Base-by-base conservation (phyloP, 2,113 vertebrate genomes). In the Seriola quinqueradiata region DNA sequence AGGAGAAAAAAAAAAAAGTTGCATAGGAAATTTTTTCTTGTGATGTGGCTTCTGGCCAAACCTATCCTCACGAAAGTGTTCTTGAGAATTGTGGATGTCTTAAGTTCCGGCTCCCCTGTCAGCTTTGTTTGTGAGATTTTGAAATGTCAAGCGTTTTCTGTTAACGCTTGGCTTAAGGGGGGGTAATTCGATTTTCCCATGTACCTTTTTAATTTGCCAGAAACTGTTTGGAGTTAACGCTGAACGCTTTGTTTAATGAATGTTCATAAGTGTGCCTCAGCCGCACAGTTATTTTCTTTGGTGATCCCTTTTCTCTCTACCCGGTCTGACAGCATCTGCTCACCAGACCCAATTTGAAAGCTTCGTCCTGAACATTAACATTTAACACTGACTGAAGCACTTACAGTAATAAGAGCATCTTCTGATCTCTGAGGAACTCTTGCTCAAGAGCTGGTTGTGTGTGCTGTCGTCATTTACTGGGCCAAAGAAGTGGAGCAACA, bases 401-500 rank as follows among this genome's bases (percentile, higher is more conserved):
- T 75, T 50, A 5, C n/a, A 55, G 72, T 13, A 17, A 55, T 7
- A 59, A 1, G 48, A 71, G 7, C 32, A 21, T 25, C 40, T 59
- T 10, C 71, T 67, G 64, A 83, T 36, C 70, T 76, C 38, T 0
- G 34, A 23, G 54, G 25, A 55, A 21, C 48, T 17, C 16, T 55
- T 61, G 40, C 36, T 28, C 42, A 46, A 50, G 59, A 77, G 42
- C 60, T 70, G 66, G 28, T 68, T 44, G 0, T 13, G 28, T 38
- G 58, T 40, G 54, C 63, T 78, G 70, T 75, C 23, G 54, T 81
- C 76, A 79, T 80, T 84, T 64, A 67, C 59, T 66, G 63, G 69
- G 75, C 77, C 74, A 78, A 61, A 85, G 77, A 89, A 86, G 60
- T 78, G 81, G 68, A 87, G 85, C 71, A 83, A 65, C 60, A 54